Evolutionary conservation across 2,113 vertebrate genomes (phyloP).

Genomic region (Hypanus sabinus): DNA sequence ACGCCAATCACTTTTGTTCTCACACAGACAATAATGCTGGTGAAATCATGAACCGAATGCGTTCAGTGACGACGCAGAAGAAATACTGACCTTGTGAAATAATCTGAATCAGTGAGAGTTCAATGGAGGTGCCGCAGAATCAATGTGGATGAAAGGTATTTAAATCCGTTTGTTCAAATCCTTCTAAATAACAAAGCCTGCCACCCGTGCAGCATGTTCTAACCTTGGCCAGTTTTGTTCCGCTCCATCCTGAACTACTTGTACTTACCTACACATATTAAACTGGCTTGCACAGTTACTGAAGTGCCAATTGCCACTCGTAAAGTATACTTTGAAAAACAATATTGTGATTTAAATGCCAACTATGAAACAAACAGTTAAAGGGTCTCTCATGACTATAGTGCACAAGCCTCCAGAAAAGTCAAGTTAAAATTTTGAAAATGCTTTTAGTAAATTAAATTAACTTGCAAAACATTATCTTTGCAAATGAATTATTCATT

Average conservation of each 20-base stretch:
- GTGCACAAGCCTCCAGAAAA: not conserved
- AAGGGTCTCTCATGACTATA: not conserved
- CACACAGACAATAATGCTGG: not conserved
- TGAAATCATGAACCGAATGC: not conserved
- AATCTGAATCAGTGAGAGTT: not conserved
- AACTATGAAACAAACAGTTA: not conserved
- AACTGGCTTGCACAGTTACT: not conserved
- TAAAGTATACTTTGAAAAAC: not conserved
- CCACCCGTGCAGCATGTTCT: not conserved
- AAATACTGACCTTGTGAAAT: not conserved
- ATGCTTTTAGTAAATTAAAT: not conserved
- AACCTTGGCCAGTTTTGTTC: not conserved
- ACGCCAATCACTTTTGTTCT: not conserved
- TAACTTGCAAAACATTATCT: not conserved
- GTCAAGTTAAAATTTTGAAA: too few species aligned
- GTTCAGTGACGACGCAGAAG: not conserved
- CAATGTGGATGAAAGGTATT: not conserved
- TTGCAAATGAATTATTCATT: not conserved
- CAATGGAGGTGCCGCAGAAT: not conserved
- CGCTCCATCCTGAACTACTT: not conserved
- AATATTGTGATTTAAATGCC: not conserved
- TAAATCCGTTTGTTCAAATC: not conserved
- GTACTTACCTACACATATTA: not conserved
- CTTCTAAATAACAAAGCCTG: not conserved
- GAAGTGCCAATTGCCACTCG: not conserved